These are phyloP conservation scores for Cryptus viduatorius DNA, from an alignment of 2,888 invertebrate species.

Conservation along the genomic window DNA sequence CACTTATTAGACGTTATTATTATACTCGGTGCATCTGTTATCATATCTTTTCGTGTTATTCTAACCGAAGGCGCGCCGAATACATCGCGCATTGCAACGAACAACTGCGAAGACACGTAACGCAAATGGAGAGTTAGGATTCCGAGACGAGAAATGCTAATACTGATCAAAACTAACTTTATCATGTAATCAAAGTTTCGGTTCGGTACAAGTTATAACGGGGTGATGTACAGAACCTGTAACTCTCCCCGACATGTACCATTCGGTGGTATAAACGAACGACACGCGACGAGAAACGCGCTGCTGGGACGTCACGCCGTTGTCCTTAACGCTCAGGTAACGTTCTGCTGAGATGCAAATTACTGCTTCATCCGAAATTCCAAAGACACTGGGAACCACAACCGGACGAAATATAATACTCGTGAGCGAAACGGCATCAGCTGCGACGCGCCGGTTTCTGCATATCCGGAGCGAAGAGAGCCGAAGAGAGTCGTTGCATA, in stretches of 20 bases:
- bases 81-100: neutral
- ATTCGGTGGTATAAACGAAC: constrained; percentile 22
- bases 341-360: constrained; percentile 55
- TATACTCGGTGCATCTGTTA: no score
- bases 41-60: constrained; percentile 16
- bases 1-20: no score
- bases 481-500: neutral
- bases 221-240: constrained; percentile 72
- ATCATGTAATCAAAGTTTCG: constrained; percentile 76
- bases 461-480: neutral
- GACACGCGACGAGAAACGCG: constrained; percentile 41
- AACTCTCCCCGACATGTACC: constrained; percentile 69
- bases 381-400: constrained; percentile 48
- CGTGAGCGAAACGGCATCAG: constrained; percentile 56
- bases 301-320: constrained; percentile 18
- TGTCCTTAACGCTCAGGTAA: constrained; percentile 4
- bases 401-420: constrained; percentile 62
- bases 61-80: neutral
- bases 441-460: constrained; percentile 30
- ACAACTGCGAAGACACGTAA: neutral
- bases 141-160: constrained; percentile 69
- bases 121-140: neutral
- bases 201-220: constrained; percentile 70
- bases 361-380: constrained; percentile 67
- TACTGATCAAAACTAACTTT: constrained; percentile 77